A percentile compares a stretch with the other conserved stretches of the same genome.
Conservation (phyloP, 2,797 vertebrate species). For the Hyperoplus immaculatus region DNA sequence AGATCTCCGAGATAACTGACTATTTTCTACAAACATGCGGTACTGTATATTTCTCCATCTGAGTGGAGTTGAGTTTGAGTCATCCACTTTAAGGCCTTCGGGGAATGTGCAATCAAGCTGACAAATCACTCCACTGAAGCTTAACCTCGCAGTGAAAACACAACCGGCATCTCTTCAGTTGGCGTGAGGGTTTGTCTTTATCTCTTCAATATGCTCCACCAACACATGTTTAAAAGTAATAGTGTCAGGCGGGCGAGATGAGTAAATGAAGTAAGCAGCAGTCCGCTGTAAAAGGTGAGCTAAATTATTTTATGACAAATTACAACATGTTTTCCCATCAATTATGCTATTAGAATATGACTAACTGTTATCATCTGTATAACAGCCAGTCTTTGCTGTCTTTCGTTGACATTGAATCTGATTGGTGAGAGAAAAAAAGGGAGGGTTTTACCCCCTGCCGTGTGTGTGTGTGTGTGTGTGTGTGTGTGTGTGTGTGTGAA, state of each 20-base stretch:
- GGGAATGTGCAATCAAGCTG: conserved; percentile 31
- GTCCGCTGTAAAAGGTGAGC: neutral
- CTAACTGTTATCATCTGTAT: neutral
- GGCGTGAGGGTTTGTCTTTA: conserved; percentile 40
- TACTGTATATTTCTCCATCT: neutral
- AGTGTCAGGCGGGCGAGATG: conserved; percentile 9
- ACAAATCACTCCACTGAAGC: conserved; percentile 30
- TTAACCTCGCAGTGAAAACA: neutral
- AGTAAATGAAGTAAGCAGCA: conserved; percentile 29
- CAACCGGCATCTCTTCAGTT: conserved; percentile 33
- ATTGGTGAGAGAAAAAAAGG: conserved; percentile 20
- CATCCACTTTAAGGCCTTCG: conserved; percentile 16
- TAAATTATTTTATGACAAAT: neutral
- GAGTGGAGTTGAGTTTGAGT: conserved; percentile 12
- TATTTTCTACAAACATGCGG: neutral
- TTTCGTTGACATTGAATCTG: conserved; percentile 2
- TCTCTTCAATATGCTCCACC: conserved; percentile 16
- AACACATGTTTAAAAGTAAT: conserved; percentile 38
- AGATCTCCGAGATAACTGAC: neutral
- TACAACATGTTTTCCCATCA: neutral
- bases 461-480: neutral
- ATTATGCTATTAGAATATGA: neutral
- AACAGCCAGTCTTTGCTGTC: neutral
- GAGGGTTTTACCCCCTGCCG: conserved; percentile 7
- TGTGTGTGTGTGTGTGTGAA: neutral